phyloP scores from a whole-genome alignment of 2,888 invertebrate genomes.

The Hartigia nigra region DNA sequence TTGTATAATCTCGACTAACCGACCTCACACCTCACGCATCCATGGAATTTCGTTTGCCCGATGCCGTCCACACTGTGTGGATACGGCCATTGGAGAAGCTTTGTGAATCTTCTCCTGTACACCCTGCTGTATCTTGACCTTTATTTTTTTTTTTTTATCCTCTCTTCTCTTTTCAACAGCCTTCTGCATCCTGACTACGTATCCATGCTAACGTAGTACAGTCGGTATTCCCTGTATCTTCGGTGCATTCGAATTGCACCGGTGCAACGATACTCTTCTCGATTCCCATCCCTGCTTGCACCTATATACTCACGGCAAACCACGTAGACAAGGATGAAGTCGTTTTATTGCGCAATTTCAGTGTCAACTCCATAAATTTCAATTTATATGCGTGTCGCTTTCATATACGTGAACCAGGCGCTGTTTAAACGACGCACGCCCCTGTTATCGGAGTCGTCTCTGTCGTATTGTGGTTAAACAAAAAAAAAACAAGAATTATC shows the following conservation, averaged over 20 bases:
- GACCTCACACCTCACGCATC: slow-evolving; percentile 24
- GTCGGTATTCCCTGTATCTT: not conserved
- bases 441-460: not conserved
- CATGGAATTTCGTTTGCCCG: slow-evolving; percentile 33
- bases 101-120: not conserved
- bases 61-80: not conserved
- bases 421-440: not conserved
- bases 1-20: slow-evolving; percentile 13
- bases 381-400: slow-evolving; percentile 42
- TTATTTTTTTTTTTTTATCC: not conserved
- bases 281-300: not conserved
- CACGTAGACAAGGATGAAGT: slow-evolving; percentile 20
- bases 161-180: no score
- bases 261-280: not conserved
- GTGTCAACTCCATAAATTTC: slow-evolving; percentile 54
- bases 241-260: not conserved
- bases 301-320: not conserved
- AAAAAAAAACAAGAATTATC: not conserved
- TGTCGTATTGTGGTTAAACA: not conserved
- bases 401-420: slow-evolving; percentile 7
- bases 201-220: not conserved
- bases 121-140: slow-evolving; percentile 2
- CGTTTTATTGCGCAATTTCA: slow-evolving; percentile 46
- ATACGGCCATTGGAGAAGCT: not conserved
- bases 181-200: not conserved